phyloP scores from a whole-genome alignment of 2,113 vertebrate genomes.

The Peromyscus maniculatus region DNA sequence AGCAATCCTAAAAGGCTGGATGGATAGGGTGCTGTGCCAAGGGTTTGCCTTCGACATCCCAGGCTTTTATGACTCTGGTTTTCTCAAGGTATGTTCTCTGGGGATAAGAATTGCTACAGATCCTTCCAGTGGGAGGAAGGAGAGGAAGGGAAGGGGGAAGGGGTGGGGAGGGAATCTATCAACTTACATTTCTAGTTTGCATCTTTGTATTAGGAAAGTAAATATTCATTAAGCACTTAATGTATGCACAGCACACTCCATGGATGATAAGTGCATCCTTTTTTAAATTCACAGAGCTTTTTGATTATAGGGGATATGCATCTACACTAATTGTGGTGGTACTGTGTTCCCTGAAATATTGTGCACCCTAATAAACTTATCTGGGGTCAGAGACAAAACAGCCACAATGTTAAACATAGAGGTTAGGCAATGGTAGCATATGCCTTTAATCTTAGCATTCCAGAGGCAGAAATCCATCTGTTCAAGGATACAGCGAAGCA shows the following conservation, averaged over 20 bases:
- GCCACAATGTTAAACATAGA: no score
- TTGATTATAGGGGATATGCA: not conserved
- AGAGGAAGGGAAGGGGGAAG: accelerated
- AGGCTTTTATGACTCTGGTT: slow-evolving; percentile 78
- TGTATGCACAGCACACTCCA: not conserved
- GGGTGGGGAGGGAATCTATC: not conserved
- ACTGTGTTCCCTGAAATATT: no score
- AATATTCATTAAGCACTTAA: not conserved
- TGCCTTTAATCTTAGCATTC: no score
- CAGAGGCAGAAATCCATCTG: no score
- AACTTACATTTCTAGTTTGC: not conserved
- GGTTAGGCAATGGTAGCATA: no score
- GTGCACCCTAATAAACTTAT: no score
- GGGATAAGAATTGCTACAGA: not conserved
- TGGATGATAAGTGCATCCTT: not conserved
- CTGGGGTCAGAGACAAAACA: no score
- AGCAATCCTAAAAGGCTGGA: slow-evolving; percentile 90
- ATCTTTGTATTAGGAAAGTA: not conserved
- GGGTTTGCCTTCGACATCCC: slow-evolving; percentile 87
- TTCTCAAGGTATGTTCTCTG: slow-evolving; percentile 85
- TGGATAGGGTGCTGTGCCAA: slow-evolving; percentile 88
- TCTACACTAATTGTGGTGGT: no score
- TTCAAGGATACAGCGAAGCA: no score
- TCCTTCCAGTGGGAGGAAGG: not conserved
- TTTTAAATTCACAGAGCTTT: not conserved